phyloP scores from a whole-genome alignment of 2,113 vertebrate genomes.

The Lasiurus borealis region DNA sequence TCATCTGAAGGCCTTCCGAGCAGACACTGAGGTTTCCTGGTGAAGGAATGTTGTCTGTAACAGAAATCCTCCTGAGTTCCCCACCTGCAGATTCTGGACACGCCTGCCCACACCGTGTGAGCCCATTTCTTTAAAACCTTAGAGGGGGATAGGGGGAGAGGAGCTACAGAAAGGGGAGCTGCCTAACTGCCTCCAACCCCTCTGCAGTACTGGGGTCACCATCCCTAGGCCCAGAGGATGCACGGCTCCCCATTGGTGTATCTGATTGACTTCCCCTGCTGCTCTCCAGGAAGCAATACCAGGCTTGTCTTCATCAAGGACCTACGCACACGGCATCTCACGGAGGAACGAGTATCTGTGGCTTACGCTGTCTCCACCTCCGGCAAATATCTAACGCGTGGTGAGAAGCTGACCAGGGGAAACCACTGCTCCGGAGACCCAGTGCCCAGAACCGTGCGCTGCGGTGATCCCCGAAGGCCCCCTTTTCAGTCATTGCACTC shows the following conservation, averaged over 20 bases:
- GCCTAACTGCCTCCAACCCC: neutral
- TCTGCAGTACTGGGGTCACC: neutral
- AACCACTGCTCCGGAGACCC: neutral
- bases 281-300: neutral
- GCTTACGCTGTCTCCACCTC: neutral
- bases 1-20: neutral
- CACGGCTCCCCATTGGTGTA: neutral
- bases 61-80: conserved; percentile 7
- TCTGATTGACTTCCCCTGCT: neutral
- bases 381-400: neutral
- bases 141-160: neutral
- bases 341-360: neutral
- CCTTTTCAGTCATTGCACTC: neutral
- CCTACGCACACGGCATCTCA: neutral
- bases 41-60: neutral
- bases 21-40: neutral
- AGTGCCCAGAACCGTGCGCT: neutral
- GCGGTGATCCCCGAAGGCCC: neutral
- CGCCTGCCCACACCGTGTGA: neutral
- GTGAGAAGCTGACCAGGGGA: neutral
- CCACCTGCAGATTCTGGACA: neutral
- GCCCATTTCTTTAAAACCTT: neutral
- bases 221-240: neutral
- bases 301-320: neutral
- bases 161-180: neutral